Evolutionary conservation across 2,113 vertebrate genomes (phyloP).

Genomic region (Neotragus moschatus): DNA sequence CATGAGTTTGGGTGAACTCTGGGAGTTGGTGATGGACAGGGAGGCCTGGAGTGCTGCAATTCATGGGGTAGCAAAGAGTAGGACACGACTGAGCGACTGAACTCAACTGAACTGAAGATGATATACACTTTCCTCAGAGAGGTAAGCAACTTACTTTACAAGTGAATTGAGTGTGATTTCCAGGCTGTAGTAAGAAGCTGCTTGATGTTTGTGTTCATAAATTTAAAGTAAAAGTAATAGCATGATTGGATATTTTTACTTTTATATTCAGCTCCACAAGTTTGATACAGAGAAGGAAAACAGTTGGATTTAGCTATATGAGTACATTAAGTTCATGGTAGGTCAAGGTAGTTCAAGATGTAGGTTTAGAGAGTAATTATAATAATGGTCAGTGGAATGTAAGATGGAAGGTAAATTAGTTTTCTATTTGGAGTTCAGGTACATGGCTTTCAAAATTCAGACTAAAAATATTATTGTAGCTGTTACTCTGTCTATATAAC

Average conservation of each 20-base stretch:
- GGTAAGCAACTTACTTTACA: neutral
- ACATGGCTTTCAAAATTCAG: neutral
- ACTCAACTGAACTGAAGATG: too few species aligned
- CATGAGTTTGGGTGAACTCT: too few species aligned
- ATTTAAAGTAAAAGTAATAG: neutral
- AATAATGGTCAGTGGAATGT: neutral
- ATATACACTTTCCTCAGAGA: neutral
- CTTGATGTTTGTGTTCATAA: neutral
- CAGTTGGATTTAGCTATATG: neutral
- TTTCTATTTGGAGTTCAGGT: neutral
- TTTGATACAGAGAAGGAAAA: neutral
- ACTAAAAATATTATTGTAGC: neutral
- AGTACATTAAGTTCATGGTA: neutral
- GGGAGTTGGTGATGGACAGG: too few species aligned
- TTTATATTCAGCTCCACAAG: neutral
- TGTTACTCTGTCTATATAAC: neutral
- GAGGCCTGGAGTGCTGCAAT: too few species aligned
- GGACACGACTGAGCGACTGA: too few species aligned
- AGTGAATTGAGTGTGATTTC: neutral
- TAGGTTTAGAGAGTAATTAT: neutral
- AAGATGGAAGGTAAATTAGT: neutral
- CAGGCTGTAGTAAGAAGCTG: neutral
- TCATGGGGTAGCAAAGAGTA: too few species aligned
- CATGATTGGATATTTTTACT: neutral
- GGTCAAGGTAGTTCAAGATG: neutral